Base-by-base conservation (phyloP, 1,140 invertebrate species). In the Sogatella furcifera region DNA sequence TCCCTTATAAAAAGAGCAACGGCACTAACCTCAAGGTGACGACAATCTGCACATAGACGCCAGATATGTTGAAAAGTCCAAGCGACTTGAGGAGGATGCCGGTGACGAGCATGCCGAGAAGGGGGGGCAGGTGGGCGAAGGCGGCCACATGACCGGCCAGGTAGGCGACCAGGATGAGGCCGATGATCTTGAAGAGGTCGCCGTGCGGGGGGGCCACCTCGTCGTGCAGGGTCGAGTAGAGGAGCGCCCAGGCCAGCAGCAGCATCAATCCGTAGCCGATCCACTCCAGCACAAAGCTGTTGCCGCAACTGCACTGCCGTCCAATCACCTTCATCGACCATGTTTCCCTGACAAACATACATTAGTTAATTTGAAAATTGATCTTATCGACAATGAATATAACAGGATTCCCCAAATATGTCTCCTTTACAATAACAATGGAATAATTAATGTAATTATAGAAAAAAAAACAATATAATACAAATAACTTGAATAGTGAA, bases 51-150 rank as follows among this genome's bases (percentile, higher is more conserved):
- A 56, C 38, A 42, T 66, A 69, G 2, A 63, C 52, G 10, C 63
- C 67, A 28, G 53, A 61, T 1, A 69, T 54, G 10, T 66, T 46
- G 63, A 65, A 68, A 43, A 69, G 64, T 10, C 69, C 69, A 2
- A 61, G 43, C 44, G 69, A 68, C 44, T 64, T 57, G 0, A 70
- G 52, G 17, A 46, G 54, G 6, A 70, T 69, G 14, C 69, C 69
- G 9, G 66, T 62, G 17, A 69, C 58, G 22, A 70, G 54, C 69
- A 70, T 70, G 10, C 69, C 69, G 0, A 70, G 59, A 5, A 70
- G 58, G 2, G 69, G 65, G 1, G 69, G 69, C 2, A 70, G 49
- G 8, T 61, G 28, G 0, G 61, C 31, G 5, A 65, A 15, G 17
- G 24, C 57, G 6, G 58, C 63, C 1, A 69, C n/a, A 9, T 55